Conservation (phyloP, 2,888 invertebrate species). For the Macrophya alboannulata region DNA sequence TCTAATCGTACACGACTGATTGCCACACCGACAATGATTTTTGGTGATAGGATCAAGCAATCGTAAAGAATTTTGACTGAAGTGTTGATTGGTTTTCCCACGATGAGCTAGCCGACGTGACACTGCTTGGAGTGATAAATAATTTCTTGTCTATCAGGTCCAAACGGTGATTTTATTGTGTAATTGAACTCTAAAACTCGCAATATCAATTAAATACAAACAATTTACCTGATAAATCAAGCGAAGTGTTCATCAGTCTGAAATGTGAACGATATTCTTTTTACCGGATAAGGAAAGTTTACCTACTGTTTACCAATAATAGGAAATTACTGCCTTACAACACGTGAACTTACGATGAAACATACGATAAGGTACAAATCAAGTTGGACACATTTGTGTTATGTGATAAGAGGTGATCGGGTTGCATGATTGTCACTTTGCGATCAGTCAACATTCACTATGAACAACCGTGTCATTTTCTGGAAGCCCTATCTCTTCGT, state of each 20-base stretch:
- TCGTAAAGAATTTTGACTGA: neutral
- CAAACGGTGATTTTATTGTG: neutral
- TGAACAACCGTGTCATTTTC: neutral
- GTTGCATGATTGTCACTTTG: neutral
- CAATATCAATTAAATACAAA: neutral
- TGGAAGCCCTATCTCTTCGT: neutral
- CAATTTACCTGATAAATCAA: neutral
- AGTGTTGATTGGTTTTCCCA: neutral
- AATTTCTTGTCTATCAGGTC: neutral
- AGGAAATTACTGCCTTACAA: neutral
- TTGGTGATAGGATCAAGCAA: neutral
- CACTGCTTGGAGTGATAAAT: neutral
- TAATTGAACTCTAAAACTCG: neutral
- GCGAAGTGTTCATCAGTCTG: neutral
- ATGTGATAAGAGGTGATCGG: neutral
- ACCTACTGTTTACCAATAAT: neutral
- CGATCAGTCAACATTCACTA: neutral
- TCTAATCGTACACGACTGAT: neutral
- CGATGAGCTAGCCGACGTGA: neutral
- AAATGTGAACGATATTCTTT: neutral
- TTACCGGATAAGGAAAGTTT: neutral
- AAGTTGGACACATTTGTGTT: neutral
- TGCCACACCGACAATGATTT: neutral
- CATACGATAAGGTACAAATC: neutral
- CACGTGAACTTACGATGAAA: neutral